phyloP scores from a whole-genome alignment of 2,888 invertebrate genomes.

The Dione vanillae region DNA sequence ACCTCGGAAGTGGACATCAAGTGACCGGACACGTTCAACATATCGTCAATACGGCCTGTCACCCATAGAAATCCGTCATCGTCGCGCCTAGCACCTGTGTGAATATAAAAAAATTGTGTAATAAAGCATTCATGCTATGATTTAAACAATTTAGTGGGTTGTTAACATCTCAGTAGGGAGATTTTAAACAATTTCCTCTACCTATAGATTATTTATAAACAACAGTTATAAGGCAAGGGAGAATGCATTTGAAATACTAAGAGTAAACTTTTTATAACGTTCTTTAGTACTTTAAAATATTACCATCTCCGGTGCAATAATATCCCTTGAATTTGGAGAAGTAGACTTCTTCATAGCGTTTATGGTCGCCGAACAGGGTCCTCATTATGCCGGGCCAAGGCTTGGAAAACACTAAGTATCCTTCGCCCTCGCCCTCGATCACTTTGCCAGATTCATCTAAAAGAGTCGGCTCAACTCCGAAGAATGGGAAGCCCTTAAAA shows the following conservation, averaged over 20 bases:
- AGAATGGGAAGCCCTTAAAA: conserved; percentile 96
- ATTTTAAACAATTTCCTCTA: too few species aligned
- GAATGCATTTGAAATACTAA: too few species aligned
- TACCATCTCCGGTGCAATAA: conserved; percentile 99
- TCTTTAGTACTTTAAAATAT: conserved; percentile 3
- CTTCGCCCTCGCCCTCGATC: conserved; percentile 95
- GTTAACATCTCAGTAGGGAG: too few species aligned
- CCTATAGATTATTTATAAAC: too few species aligned
- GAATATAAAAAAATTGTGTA: not conserved
- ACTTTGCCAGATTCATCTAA: conserved; percentile 94
- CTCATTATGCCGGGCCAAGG: conserved; percentile 99
- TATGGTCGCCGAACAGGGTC: conserved; percentile 95
- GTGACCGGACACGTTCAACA: conserved; percentile 99
- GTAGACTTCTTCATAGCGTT: conserved; percentile 95
- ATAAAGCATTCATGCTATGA: not conserved
- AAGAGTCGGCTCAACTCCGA: conserved; percentile 95
- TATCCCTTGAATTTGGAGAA: conserved; percentile 98
- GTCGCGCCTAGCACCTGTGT: conserved; percentile 93
- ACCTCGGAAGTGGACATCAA: conserved; percentile 98
- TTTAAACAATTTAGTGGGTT: not conserved
- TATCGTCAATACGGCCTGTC: conserved; percentile 98
- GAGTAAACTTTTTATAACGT: too few species aligned
- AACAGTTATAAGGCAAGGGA: too few species aligned
- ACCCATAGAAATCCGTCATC: conserved; percentile 98
- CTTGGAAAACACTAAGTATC: conserved; percentile 95